These are phyloP conservation scores for Fragum fragum DNA, from an alignment of 2,888 invertebrate genomes.

Conservation along the genomic window DNA sequence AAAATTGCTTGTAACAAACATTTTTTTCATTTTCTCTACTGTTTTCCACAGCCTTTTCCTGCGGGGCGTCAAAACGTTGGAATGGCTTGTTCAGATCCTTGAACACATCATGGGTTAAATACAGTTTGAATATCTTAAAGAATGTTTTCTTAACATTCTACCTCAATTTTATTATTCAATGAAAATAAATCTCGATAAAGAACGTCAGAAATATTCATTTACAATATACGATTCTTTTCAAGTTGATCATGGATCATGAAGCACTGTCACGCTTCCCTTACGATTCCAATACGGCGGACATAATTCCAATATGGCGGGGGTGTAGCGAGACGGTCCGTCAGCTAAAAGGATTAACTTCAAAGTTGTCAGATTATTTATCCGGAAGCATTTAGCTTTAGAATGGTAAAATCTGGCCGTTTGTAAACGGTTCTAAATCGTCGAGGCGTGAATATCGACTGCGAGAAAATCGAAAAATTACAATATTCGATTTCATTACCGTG, in stretches of 20 bases:
- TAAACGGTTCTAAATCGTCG: slow-evolving; percentile 37
- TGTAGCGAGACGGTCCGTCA: background rate
- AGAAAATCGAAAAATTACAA: slow-evolving; percentile 40
- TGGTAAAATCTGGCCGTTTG: slow-evolving; percentile 3
- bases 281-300: background rate
- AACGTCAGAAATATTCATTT: no score
- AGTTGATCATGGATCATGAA: background rate
- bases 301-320: background rate
- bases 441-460: slow-evolving; percentile 33
- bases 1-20: no score
- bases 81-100: no score
- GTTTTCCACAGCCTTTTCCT: no score
- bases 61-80: no score
- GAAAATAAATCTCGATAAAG: no score
- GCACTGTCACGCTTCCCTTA: background rate
- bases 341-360: slow-evolving; percentile 7
- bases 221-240: no score
- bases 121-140: no score
- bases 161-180: no score
- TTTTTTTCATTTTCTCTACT: no score
- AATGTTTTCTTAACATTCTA: no score
- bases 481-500: slow-evolving; percentile 47
- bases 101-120: no score
- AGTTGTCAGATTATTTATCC: slow-evolving; percentile 3
- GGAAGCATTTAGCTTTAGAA: slow-evolving; percentile 21